Evolutionary conservation across 2,888 invertebrate species (phyloP).

Genomic region (Hoplodrina ambigua): DNA sequence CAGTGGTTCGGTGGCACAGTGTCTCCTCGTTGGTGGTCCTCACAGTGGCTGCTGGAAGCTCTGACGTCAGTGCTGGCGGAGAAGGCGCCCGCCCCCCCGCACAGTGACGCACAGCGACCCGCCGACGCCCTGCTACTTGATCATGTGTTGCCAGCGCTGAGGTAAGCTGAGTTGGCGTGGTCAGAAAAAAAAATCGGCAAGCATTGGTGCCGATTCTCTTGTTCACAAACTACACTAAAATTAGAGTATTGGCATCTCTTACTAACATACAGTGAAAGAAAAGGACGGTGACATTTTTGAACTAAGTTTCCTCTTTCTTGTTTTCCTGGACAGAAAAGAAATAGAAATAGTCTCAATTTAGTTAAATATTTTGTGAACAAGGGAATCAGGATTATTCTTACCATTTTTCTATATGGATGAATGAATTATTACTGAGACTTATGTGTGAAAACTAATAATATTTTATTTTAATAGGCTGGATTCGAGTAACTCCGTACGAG

Average conservation of each 20-base stretch:
- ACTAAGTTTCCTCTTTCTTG: no score
- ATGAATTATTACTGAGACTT: no score
- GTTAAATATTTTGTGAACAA: no score
- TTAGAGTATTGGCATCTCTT: no score
- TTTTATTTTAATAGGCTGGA: slow-evolving; percentile 74
- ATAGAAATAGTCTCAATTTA: no score
- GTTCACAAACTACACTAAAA: no score
- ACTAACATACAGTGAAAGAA: no score
- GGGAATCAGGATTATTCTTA: no score
- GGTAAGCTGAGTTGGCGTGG: slow-evolving; percentile 65
- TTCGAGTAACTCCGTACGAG: slow-evolving; percentile 83
- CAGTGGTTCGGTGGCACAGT: slow-evolving; percentile 93
- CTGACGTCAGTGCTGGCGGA: slow-evolving; percentile 96
- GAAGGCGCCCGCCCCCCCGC: slow-evolving; percentile 82
- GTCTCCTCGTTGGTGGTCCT: slow-evolving; percentile 98
- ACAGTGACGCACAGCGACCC: slow-evolving; percentile 49
- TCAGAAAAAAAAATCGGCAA: not conserved
- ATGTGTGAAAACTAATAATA: not conserved
- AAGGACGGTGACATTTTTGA: no score
- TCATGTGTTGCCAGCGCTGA: slow-evolving; percentile 85
- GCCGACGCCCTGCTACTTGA: slow-evolving; percentile 81
- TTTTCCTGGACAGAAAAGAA: no score
- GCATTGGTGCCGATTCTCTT: not conserved
- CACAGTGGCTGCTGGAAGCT: slow-evolving; percentile 97
- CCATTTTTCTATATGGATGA: no score